Evolutionary conservation across 53 echinoderm and acorn worm genomes (phyloP), one percentile per base, ranked within the genome.

Genomic region (Luidia sarsii): DNA sequence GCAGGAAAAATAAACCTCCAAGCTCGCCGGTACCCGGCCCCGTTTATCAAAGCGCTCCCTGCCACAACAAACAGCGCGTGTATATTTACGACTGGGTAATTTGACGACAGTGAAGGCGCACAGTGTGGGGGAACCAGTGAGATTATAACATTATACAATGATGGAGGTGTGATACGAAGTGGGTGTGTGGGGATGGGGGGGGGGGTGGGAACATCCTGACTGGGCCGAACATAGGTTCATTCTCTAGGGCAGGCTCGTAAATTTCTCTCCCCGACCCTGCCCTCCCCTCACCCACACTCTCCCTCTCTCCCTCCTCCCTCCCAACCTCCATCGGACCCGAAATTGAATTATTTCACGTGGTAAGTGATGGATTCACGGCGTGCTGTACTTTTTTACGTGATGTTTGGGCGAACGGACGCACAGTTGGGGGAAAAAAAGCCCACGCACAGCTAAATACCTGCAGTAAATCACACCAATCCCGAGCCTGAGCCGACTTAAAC

Each of bases 1-100:
- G 56, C 56, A 72, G 56, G 72, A 39, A 72, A 72, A 72, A 72
- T 72, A 72, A 72, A 72, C 72, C 55, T 22, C n/a, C n/a, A n/a
- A 16, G 55, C 28, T 53, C 72, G 14, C 72, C 54, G 72, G 72
- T 72, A 56, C 38, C 50, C 25, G 71, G 72, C 55, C 33, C 50
- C 38, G 14, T 34, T 24, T 56, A 54, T 72, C 72, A 72, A 55
- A n/a, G n/a, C 72, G 54, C 20, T 38, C 35, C 72, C 56, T 72
- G 6, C 21, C 72, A 72, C 56, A 72, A 72, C 72, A 72, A 72
- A 72, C 57, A 72, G 20, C 11, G 54, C 13, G 49, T 50, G 50
- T 35, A 63, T 63, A 33, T 67, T 72, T 72, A 72, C 34, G 72
- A 52, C 56, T 72, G 35, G 72, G 24, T n/a, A n/a, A 57, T 35